phyloP scores from a whole-genome alignment of 2,113 vertebrate genomes.

The Coryphaenoides rupestris region DNA sequence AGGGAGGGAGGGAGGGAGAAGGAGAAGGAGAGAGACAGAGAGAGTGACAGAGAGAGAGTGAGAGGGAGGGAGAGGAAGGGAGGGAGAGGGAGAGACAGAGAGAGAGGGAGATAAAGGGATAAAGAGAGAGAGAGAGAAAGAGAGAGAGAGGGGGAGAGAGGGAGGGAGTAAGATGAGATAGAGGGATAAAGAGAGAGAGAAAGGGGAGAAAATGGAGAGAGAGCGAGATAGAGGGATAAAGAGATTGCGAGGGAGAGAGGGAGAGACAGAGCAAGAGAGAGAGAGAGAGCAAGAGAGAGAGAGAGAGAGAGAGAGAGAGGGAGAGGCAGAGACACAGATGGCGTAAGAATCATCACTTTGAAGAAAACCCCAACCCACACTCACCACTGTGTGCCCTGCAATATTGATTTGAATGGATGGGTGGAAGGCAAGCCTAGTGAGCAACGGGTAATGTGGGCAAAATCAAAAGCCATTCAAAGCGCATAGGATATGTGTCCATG shows the following conservation, averaged over 20 bases:
- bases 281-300: slow-evolving; percentile 38
- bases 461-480: slow-evolving; percentile 72
- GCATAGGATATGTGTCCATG: slow-evolving; percentile 70
- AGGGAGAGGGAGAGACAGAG: too few relatives aligned
- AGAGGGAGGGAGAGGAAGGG: not conserved
- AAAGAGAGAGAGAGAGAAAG: slow-evolving; percentile 2
- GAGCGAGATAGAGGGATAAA: slow-evolving; percentile 9
- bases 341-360: slow-evolving; percentile 74
- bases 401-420: slow-evolving; percentile 74
- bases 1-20: slow-evolving; percentile 21
- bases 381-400: slow-evolving; percentile 72
- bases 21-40: slow-evolving; percentile 1
- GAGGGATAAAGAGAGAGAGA: too few relatives aligned
- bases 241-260: slow-evolving; percentile 1
- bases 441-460: slow-evolving; percentile 68
- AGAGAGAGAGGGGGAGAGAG: slow-evolving; percentile 9
- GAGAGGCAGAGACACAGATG: slow-evolving; percentile 68
- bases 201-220: slow-evolving; percentile 58
- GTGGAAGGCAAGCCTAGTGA: slow-evolving; percentile 68
- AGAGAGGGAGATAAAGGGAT: not conserved
- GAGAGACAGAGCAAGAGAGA: not conserved
- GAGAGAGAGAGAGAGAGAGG: not conserved
- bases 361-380: slow-evolving; percentile 72
- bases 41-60: not conserved
- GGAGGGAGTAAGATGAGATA: too few relatives aligned